A percentile compares a stretch with the other conserved stretches of the same genome.
Evolutionary conservation across 2,888 invertebrate species (phyloP).

Genomic region (Eupithecia dodoneata): DNA sequence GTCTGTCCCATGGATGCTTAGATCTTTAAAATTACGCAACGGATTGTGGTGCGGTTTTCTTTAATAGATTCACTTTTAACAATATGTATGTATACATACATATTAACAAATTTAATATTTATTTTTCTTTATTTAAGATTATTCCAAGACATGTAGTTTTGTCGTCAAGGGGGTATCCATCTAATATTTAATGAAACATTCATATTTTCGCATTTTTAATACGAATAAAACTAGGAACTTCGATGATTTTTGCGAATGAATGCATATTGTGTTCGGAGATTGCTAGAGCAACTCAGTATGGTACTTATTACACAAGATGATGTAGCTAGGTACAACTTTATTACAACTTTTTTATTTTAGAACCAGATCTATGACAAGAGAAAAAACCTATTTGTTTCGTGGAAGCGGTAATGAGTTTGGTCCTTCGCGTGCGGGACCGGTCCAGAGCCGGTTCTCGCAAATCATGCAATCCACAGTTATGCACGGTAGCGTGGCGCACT

Average conservation of each 20-base stretch:
- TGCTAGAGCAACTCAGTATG: not conserved
- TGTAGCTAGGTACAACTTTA: not conserved
- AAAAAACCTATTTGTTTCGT: not conserved
- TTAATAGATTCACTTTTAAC: no score
- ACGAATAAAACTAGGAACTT: not conserved
- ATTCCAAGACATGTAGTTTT: not conserved
- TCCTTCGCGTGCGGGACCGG: slow-evolving; percentile 17
- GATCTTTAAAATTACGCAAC: no score
- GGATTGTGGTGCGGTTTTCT: no score
- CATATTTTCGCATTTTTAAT: not conserved
- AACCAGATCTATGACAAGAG: not conserved
- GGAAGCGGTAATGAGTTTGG: slow-evolving; percentile 12
- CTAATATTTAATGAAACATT: not conserved
- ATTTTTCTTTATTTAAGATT: not conserved
- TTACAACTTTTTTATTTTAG: no score
- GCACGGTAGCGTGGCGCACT: slow-evolving; percentile 1
- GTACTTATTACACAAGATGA: not conserved
- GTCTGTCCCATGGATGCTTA: no score
- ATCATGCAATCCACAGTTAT: slow-evolving; percentile 6
- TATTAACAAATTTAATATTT: no score
- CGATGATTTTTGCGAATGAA: not conserved
- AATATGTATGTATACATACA: no score
- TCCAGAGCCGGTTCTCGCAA: slow-evolving; percentile 8
- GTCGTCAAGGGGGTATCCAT: not conserved
- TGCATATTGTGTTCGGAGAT: not conserved